A percentile compares a stretch with the other conserved stretches of the same genome.
Conservation (phyloP, 2,113 vertebrate genomes). For the Carettochelys insculpta region DNA sequence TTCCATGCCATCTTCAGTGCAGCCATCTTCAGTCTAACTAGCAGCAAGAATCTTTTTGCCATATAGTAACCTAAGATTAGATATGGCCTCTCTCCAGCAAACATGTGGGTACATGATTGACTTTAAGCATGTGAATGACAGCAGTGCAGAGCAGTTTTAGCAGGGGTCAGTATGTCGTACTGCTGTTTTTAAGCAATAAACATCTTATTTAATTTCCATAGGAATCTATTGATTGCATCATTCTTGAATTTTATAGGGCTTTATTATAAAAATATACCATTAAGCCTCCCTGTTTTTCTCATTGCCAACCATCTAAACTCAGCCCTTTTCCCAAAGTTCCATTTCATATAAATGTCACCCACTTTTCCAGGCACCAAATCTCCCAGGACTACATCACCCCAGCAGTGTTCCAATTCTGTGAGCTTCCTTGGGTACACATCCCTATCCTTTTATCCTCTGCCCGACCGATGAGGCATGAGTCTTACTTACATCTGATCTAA, state of each 20-base stretch:
- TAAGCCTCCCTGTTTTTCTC: not conserved
- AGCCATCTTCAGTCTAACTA: not conserved
- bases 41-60: not conserved
- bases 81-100: not conserved
- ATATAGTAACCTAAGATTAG: constrained; percentile 5
- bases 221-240: not conserved
- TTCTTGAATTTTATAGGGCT: not conserved
- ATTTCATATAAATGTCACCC: not conserved
- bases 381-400: not conserved
- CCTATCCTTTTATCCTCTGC: not conserved
- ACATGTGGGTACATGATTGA: not conserved
- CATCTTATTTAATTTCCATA: not conserved
- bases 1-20: not conserved
- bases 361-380: not conserved
- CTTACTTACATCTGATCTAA: constrained; percentile 33
- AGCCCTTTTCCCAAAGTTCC: not conserved
- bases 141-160: not conserved
- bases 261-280: not conserved
- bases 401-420: not conserved
- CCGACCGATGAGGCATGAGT: not conserved
- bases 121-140: fast-evolving
- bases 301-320: not conserved
- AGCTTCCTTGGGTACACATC: not conserved
- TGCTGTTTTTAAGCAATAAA: not conserved
- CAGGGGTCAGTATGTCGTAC: fast-evolving